These are phyloP conservation scores for Nowickia ferox DNA, from an alignment of 2,888 invertebrate genomes.

Conservation along the genomic window DNA sequence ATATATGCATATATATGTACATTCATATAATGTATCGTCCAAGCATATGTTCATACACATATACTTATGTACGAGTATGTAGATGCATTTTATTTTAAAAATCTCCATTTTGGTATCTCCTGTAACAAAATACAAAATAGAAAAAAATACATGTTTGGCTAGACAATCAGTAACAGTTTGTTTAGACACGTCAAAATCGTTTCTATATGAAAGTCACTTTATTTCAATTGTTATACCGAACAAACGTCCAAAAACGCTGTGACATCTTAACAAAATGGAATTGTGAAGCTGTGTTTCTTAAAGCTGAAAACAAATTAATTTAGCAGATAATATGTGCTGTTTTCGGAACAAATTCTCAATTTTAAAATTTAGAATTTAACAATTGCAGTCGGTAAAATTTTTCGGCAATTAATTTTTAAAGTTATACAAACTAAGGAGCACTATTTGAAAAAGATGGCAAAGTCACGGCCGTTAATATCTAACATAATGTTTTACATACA, in stretches of 20 bases:
- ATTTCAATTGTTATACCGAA: neutral
- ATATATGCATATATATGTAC: too few species aligned
- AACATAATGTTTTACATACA: too few species aligned
- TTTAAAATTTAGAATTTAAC: too few species aligned
- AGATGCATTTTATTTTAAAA: constrained; percentile 13
- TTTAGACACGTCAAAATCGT: constrained; percentile 33
- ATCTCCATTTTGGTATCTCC: neutral
- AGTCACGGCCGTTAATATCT: too few species aligned
- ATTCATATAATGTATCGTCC: too few species aligned
- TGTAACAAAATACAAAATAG: neutral
- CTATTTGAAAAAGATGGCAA: too few species aligned
- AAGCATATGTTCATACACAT: too few species aligned
- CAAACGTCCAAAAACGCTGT: constrained; percentile 17
- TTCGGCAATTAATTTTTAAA: too few species aligned
- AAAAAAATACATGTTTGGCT: constrained; percentile 19
- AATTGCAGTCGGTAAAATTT: too few species aligned
- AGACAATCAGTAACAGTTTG: constrained; percentile 32
- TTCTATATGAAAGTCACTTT: neutral
- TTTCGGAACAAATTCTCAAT: neutral
- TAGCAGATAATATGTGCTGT: neutral
- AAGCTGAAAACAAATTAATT: neutral
- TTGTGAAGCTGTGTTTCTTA: neutral
- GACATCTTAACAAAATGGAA: neutral
- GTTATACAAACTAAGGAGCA: too few species aligned
- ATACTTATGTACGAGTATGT: too few species aligned